phyloP scores from a whole-genome alignment of 2,888 invertebrate species.

The Matsumyia berberina region DNA sequence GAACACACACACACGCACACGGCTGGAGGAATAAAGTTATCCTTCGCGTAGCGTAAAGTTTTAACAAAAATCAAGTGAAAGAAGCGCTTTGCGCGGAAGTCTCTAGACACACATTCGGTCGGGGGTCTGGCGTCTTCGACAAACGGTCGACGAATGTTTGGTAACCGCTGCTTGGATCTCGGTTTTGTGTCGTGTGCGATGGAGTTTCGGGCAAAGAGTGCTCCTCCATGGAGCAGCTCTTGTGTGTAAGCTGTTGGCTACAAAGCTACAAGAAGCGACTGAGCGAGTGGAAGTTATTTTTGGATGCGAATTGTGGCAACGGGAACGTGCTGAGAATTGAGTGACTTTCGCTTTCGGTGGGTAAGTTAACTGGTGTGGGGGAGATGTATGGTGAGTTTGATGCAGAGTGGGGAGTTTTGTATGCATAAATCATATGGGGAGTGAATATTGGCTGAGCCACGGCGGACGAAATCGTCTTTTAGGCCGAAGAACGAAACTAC shows the following conservation, averaged over 20 bases:
- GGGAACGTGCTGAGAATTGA: slow-evolving; percentile 11
- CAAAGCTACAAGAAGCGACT: slow-evolving; percentile 14
- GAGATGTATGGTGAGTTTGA: slow-evolving; percentile 1
- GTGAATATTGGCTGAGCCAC: too few relatives aligned
- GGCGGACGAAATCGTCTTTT: too few relatives aligned
- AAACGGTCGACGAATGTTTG: slow-evolving; percentile 52
- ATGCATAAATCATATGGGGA: too few relatives aligned
- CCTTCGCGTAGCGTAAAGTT: slow-evolving; percentile 29
- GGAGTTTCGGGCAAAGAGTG: slow-evolving; percentile 8
- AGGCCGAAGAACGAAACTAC: too few relatives aligned
- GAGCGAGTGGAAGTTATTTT: slow-evolving; percentile 15
- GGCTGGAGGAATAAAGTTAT: too few relatives aligned
- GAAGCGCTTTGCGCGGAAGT: slow-evolving; percentile 14
- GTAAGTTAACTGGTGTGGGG: background rate
- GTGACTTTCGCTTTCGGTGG: slow-evolving; percentile 53
- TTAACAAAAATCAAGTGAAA: slow-evolving; percentile 6
- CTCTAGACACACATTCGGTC: slow-evolving; percentile 12
- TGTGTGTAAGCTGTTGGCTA: background rate
- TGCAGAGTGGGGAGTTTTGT: background rate
- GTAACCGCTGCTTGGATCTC: slow-evolving; percentile 32
- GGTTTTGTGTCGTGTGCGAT: slow-evolving; percentile 35
- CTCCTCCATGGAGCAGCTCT: slow-evolving; percentile 14
- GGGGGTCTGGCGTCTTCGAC: slow-evolving; percentile 36
- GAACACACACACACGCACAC: background rate
- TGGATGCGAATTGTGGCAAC: background rate